Evolutionary conservation across 2,113 vertebrate species (phyloP).

Genomic region (Mormyrus lacerda): DNA sequence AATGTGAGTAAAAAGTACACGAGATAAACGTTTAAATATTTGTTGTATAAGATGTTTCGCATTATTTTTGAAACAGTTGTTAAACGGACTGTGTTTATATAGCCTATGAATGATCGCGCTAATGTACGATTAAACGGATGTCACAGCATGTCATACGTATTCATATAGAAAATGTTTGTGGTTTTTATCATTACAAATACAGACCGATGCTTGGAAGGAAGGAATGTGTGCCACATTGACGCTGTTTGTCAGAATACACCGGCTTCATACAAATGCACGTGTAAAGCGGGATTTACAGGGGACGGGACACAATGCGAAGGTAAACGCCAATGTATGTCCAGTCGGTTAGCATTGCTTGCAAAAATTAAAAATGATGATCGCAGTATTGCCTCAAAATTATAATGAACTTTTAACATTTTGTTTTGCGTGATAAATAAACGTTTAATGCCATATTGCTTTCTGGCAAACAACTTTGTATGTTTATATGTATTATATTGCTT

Average conservation of each 20-base stretch:
- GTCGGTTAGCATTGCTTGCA: neutral
- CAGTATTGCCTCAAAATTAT: neutral
- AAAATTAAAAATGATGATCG: neutral
- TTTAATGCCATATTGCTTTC: neutral
- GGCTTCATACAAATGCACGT: constrained; percentile 85
- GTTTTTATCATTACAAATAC: constrained; percentile 28
- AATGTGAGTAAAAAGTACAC: neutral
- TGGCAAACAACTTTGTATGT: neutral
- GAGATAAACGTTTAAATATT: neutral
- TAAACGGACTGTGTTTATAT: neutral
- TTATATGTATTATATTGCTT: neutral
- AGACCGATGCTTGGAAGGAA: constrained; percentile 72
- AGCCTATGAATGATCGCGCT: neutral
- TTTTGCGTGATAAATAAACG: neutral
- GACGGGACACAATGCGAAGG: constrained; percentile 81
- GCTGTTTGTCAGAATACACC: constrained; percentile 88
- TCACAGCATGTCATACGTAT: neutral
- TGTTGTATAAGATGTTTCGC: neutral
- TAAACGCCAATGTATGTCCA: constrained; percentile 40
- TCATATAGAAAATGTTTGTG: neutral
- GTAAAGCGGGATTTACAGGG: constrained; percentile 83
- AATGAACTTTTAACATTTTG: neutral
- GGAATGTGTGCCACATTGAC: constrained; percentile 86
- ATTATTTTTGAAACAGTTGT: neutral
- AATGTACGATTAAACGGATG: neutral